Evolutionary conservation across 1,140 invertebrate species (phyloP).

Genomic region (Listronotus oregonensis): DNA sequence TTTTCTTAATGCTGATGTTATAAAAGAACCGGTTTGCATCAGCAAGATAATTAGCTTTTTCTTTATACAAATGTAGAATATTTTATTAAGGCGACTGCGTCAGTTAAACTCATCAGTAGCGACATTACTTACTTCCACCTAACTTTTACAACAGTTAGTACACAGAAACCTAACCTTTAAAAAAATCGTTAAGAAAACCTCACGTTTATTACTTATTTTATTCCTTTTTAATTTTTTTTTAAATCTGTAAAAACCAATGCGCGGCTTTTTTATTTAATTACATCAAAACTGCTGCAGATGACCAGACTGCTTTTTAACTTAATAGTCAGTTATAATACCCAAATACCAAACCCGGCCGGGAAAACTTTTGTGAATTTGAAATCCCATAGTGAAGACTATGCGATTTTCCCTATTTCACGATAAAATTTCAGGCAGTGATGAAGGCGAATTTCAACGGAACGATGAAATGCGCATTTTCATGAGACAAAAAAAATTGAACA

Average conservation of each 20-base stretch:
- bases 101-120: background rate
- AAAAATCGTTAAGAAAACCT: conserved; percentile 4
- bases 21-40: conserved; percentile 3
- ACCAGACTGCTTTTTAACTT: conserved; percentile 27
- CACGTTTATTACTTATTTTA: conserved; percentile 1
- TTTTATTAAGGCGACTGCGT: conserved; percentile 9
- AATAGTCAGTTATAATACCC: conserved; percentile 26
- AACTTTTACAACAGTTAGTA: conserved; percentile 1
- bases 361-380: conserved; percentile 4
- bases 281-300: conserved; percentile 21
- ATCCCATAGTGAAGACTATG: conserved; percentile 4
- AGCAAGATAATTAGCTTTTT: conserved; percentile 1
- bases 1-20: conserved; percentile 7
- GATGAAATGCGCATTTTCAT: conserved; percentile 6
- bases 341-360: conserved; percentile 16
- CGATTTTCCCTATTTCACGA: conserved; percentile 12
- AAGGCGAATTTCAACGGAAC: conserved; percentile 12
- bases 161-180: background rate
- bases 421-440: conserved; percentile 4
- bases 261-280: conserved; percentile 4
- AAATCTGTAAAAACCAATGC: conserved; percentile 6
- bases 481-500: background rate
- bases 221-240: background rate
- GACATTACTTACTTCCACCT: background rate
- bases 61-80: conserved; percentile 8